phyloP scores from a whole-genome alignment of 1,140 invertebrate genomes.

The Orussus abietinus region DNA sequence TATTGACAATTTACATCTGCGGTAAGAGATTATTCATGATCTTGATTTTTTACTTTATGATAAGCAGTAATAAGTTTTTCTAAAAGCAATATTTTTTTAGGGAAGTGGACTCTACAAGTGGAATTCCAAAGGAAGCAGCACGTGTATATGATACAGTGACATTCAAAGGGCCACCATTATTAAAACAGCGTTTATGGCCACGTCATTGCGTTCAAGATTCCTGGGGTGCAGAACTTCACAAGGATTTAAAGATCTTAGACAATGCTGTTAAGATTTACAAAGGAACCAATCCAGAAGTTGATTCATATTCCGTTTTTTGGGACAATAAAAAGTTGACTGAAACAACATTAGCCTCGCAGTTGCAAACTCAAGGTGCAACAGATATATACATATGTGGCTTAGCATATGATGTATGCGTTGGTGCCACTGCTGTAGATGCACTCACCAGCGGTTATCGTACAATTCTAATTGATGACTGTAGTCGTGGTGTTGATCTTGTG shows the following conservation, averaged over 20 bases:
- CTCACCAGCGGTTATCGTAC: constrained; percentile 86
- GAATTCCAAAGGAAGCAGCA: constrained; percentile 62
- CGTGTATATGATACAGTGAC: constrained; percentile 86
- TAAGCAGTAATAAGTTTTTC: not conserved
- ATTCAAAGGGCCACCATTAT: constrained; percentile 79
- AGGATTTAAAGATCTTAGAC: constrained; percentile 77
- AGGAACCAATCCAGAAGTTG: constrained; percentile 90
- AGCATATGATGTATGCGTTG: constrained; percentile 95
- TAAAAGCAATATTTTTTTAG: constrained; percentile 23
- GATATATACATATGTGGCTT: constrained; percentile 94
- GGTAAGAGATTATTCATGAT: constrained; percentile 27
- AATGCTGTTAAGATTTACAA: constrained; percentile 85
- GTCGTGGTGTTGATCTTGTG: constrained; percentile 77
- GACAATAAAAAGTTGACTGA: constrained; percentile 90
- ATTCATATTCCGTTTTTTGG: constrained; percentile 97
- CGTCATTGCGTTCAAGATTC: constrained; percentile 92
- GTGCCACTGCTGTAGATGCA: constrained; percentile 82
- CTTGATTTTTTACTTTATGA: constrained; percentile 1
- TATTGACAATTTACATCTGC: constrained; percentile 77
- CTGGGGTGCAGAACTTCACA: constrained; percentile 91
- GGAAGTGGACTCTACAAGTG: constrained; percentile 41
- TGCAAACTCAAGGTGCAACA: constrained; percentile 76
- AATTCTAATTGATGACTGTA: constrained; percentile 86
- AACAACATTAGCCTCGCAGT: constrained; percentile 78
- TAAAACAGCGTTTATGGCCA: constrained; percentile 90